A percentile compares a stretch with the other conserved stretches of the same genome.
These are phyloP conservation scores for Chunga burmeisteri DNA, from an alignment of 2,113 vertebrate genomes.

Conservation along the genomic window DNA sequence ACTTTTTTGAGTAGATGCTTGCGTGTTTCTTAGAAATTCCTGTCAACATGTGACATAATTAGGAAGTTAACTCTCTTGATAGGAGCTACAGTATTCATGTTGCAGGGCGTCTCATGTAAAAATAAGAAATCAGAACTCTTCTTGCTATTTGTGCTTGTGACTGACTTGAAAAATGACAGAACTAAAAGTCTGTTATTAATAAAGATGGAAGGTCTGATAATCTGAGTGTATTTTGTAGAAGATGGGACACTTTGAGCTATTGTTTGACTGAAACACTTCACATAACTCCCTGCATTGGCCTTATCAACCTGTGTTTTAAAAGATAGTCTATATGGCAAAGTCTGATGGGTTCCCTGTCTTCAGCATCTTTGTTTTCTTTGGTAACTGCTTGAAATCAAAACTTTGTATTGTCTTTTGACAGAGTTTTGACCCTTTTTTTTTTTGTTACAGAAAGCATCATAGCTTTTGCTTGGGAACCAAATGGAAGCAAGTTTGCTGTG, in stretches of 20 bases:
- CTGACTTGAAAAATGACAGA: background rate
- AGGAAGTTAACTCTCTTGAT: background rate
- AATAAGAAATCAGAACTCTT: background rate
- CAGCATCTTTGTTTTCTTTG: background rate
- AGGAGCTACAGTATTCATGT: background rate
- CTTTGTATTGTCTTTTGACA: background rate
- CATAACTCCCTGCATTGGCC: background rate
- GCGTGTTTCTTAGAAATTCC: background rate
- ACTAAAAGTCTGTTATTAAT: background rate
- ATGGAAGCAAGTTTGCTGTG: constrained; percentile 97
- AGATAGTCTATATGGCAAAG: background rate
- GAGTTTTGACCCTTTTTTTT: background rate
- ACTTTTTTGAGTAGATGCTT: background rate
- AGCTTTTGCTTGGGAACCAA: constrained; percentile 98
- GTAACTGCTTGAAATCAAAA: background rate
- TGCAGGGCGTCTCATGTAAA: background rate
- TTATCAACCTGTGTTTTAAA: background rate
- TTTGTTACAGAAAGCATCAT: constrained; percentile 88
- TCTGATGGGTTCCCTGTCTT: background rate
- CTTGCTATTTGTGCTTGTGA: background rate
- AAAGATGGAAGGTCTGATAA: background rate
- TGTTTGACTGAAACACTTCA: background rate
- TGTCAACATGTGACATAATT: background rate
- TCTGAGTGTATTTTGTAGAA: background rate
- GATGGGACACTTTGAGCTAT: background rate